phyloP scores from a whole-genome alignment of 2,113 vertebrate genomes.

The Barnardius zonarius region DNA sequence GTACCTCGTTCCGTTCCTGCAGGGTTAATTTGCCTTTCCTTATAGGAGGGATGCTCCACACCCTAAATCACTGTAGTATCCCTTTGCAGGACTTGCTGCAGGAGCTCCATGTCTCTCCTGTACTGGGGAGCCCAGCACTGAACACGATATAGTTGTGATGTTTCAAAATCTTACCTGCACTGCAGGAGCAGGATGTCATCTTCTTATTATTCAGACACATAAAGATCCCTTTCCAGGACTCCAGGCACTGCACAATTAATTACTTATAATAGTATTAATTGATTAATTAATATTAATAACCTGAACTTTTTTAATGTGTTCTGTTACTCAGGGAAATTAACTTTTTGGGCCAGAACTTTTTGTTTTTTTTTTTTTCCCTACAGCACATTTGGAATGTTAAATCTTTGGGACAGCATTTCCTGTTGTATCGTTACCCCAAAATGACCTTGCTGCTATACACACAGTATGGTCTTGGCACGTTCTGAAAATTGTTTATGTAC shows the following conservation, averaged over 20 bases:
- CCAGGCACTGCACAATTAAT: slow-evolving; percentile 51
- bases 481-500: not conserved
- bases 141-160: not conserved
- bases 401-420: not conserved
- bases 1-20: not conserved
- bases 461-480: not conserved
- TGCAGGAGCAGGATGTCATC: not conserved
- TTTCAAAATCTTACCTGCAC: not conserved
- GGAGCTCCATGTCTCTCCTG: not conserved
- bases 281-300: slow-evolving; percentile 61
- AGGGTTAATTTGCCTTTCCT: not conserved
- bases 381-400: not conserved
- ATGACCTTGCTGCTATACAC: not conserved
- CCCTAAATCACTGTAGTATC: not conserved
- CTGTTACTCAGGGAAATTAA: slow-evolving; percentile 5
- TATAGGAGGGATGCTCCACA: not conserved
- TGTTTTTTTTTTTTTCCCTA: not conserved
- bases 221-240: slow-evolving; percentile 25
- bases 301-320: not conserved
- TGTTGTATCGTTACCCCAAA: not conserved
- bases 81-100: not conserved
- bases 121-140: not conserved
- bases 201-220: slow-evolving; percentile 25
- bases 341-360: not conserved
- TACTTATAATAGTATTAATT: slow-evolving; percentile 53